Base-by-base conservation (phyloP, 37 sponge, comb jelly and placozoan species). In the Bolinopsis microptera region DNA sequence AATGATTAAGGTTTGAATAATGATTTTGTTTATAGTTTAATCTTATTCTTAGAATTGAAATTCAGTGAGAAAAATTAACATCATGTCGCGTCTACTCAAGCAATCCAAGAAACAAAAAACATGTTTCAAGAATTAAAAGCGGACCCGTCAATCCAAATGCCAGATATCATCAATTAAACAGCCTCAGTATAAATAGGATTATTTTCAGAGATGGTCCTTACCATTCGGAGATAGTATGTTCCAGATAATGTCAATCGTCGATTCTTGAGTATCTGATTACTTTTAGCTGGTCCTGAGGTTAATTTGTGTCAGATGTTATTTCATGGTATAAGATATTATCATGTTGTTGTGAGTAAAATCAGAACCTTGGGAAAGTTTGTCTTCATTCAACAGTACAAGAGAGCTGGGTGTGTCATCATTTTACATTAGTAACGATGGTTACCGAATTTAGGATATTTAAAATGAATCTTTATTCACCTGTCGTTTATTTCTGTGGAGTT, bases 351-450 rank as follows among this genome's bases (percentile, higher is more conserved):
- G 13, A 48, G 5, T 48, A 48, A 48, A 48, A 86, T 86, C 90
- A 86, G 90, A 38, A 39, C 39, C 18, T 40, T 36, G 90, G 90
- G 61, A 86, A 39, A 86, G 25, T 40, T 86, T 86, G 40, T 86
- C 90, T 34, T 86, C 90, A 86, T 18, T 48, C 90, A 86, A 86
- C 90, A 86, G 90, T 86, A 40, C 36, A 86, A 86, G 90, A 86
- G 90, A 86, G 90, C 90, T 86, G 90, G 90, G 90, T 86, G 90
- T 86, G 90, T 86, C 90, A 86, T 86, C 90, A 86, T 41, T 23
- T 86, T 24, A 86, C 31, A 72, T n/a, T 8, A 22, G 23, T 80
- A 80, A 35, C 82, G 5, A 80, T 35, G 35, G 37, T n/a, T 24
- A 28, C 74, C 25, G 21, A 70, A 18, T 61, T 61, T 18, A 61